Evolutionary conservation across 1,140 invertebrate species (phyloP), one percentile per base, ranked within the genome.

Genomic region (Paraescarpia echinospica): DNA sequence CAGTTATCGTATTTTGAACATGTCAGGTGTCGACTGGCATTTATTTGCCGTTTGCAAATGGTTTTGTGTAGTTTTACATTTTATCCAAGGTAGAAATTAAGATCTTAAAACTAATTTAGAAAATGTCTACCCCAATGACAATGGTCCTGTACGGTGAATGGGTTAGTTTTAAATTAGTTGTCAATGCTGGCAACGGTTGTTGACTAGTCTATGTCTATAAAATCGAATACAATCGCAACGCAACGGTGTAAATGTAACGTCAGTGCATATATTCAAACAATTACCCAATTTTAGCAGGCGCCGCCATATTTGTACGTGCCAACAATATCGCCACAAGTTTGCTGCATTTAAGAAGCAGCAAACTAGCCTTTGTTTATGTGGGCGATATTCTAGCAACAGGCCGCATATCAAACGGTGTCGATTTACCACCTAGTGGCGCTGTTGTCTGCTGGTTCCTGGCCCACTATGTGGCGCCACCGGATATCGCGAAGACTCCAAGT

Each of bases 281-380:
- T 77, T 77, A 77, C 59, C 59, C 12, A 77, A 27, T 77, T 31
- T 77, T 27, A 77, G 59, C 59, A 77, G 59, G 59, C 59, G 59
- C 59, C 59, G 59, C 59, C 59, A 77, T 77, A 22, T 77, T 27
- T 31, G 27, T 27, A 77, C 59, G 22, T 77, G 59, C 59, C 59
- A 77, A 31, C 14, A 77, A 77, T 77, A 77, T 77, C 59, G 59
- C 59, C 59, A 18, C 27, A 77, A 18, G 59, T 77, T 77, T 77
- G 59, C 0, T 27, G 59, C 59, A 18, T 77, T 77, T 77, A 77
- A 77, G 59, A 77, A 12, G 59, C 59, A 12, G 27, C 59, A 77
- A 77, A 77, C 59, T 77, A 77, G 59, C 59, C 22, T 77, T 77
- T 77, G 59, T 77, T 77, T 77, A 77, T 77, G 59, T 77, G 59